Conservation (phyloP, 2,113 vertebrate genomes). For the Bos javanicus region DNA sequence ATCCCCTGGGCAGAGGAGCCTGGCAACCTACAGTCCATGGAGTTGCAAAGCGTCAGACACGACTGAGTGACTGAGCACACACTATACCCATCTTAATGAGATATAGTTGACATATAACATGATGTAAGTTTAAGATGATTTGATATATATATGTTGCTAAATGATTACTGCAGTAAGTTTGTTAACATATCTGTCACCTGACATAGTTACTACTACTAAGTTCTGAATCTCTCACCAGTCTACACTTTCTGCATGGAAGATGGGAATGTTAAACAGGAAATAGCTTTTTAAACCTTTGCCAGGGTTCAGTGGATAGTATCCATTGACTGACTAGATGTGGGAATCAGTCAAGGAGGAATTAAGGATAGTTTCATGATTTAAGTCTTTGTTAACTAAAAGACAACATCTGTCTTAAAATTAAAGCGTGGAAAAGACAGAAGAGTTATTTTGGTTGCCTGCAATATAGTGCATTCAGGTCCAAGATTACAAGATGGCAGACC, state of each 20-base stretch:
- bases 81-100: not conserved
- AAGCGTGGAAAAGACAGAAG: slow-evolving; percentile 1
- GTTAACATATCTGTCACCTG: not conserved
- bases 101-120: not conserved
- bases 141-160: not conserved
- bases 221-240: not conserved
- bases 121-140: not conserved
- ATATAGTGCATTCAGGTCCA: not conserved
- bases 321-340: not conserved
- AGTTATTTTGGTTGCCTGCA: not conserved
- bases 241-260: not conserved
- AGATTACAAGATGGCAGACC: not conserved
- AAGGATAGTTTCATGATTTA: slow-evolving; percentile 21
- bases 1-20: not conserved
- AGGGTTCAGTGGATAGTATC: not conserved
- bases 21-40: not conserved
- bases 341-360: slow-evolving; percentile 11
- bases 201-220: not conserved
- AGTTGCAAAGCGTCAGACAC: fast-evolving
- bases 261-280: not conserved
- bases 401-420: slow-evolving; percentile 13
- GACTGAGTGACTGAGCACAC: not conserved
- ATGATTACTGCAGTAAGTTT: not conserved
- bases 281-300: not conserved
- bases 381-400: not conserved